These are phyloP conservation scores for Rhadina sibilatrix DNA, from an alignment of 2,113 vertebrate genomes.

Conservation along the genomic window DNA sequence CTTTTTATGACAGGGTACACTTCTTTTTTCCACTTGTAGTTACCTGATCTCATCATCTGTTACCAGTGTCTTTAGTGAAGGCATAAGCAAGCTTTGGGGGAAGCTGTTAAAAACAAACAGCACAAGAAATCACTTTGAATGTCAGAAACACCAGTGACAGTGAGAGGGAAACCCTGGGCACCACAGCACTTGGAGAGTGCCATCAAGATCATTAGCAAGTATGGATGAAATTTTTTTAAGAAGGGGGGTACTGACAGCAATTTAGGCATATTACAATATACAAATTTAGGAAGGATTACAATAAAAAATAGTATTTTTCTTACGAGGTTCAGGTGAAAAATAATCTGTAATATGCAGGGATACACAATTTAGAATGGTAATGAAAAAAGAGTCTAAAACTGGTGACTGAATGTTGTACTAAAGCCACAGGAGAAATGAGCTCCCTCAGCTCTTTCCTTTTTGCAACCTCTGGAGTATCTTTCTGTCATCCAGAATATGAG, in stretches of 20 bases:
- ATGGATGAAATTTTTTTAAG: background rate
- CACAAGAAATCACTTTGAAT: background rate
- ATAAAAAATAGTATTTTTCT: background rate
- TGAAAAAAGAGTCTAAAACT: background rate
- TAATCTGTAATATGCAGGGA: background rate
- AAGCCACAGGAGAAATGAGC: background rate
- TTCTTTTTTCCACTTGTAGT: background rate
- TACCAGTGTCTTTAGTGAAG: background rate
- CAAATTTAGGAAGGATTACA: background rate
- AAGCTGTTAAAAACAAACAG: background rate
- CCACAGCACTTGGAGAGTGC: background rate
- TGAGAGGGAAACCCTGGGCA: background rate
- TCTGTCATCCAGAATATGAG: slow-evolving; percentile 35
- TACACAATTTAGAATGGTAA: slow-evolving; percentile 15
- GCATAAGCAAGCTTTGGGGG: background rate
- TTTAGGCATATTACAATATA: background rate
- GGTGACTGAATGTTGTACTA: background rate
- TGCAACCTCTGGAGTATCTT: slow-evolving; percentile 4
- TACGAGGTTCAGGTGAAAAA: background rate
- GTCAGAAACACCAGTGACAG: background rate
- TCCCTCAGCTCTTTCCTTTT: background rate
- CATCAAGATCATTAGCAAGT: background rate
- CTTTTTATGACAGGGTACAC: background rate
- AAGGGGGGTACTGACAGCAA: background rate
- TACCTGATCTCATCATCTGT: background rate